A percentile compares a stretch with the other conserved stretches of the same genome.
Evolutionary conservation across 2,797 vertebrate species (phyloP).

Genomic region (Sebastolobus alascanus): DNA sequence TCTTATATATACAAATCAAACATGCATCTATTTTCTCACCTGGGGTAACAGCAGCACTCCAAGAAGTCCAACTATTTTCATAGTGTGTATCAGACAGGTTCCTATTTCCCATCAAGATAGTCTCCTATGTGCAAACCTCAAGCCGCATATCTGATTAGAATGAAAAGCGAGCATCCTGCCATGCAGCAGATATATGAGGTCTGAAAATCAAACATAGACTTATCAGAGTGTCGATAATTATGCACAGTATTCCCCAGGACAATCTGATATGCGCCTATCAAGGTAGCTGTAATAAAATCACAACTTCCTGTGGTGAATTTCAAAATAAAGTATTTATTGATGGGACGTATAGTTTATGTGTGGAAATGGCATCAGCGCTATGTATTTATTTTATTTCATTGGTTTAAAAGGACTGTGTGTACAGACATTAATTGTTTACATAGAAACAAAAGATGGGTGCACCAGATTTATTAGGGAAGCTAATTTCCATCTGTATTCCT

Average conservation of each 20-base stretch:
- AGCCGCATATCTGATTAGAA: slow-evolving; percentile 26
- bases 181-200: slow-evolving; percentile 47
- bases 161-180: slow-evolving; percentile 44
- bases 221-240: slow-evolving; percentile 1
- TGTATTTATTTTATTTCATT: too few relatives aligned
- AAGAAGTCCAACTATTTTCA: slow-evolving; percentile 67
- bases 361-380: not conserved
- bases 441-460: too few relatives aligned
- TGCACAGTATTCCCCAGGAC: not conserved
- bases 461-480: too few relatives aligned
- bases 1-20: not conserved
- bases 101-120: not conserved
- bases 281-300: not conserved
- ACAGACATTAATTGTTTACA: too few relatives aligned
- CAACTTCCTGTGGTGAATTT: not conserved
- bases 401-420: too few relatives aligned
- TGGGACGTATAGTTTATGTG: accelerated
- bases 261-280: not conserved
- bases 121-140: slow-evolving; percentile 7
- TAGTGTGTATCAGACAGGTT: slow-evolving; percentile 29
- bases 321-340: slow-evolving; percentile 33
- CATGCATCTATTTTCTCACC: slow-evolving; percentile 45
- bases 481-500: too few relatives aligned
- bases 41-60: slow-evolving; percentile 62
- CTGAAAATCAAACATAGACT: slow-evolving; percentile 51